These are phyloP conservation scores for Podarcis cretensis DNA, from an alignment of 2,113 vertebrate species.

Conservation along the genomic window DNA sequence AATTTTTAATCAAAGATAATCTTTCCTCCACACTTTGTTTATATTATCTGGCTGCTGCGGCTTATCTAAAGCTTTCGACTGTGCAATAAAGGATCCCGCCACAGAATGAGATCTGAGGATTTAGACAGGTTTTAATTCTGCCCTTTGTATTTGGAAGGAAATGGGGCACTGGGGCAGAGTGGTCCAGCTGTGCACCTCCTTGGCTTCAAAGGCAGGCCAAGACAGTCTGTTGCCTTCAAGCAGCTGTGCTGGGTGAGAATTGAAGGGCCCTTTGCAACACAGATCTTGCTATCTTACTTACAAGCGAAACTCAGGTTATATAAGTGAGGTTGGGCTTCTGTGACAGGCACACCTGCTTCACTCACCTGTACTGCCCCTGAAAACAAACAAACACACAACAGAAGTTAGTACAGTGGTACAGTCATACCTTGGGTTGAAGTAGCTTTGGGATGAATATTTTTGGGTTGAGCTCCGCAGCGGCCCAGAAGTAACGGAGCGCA, in stretches of 20 bases:
- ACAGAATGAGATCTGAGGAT: neutral
- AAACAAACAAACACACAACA: neutral
- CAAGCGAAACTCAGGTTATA: neutral
- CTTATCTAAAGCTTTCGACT: neutral
- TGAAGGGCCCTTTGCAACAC: neutral
- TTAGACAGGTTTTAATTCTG: neutral
- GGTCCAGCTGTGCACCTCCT: neutral
- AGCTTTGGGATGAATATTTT: too few species aligned
- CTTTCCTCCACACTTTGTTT: neutral
- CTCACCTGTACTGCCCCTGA: neutral
- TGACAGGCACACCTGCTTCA: neutral
- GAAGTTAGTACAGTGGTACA: neutral
- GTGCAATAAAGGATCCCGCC: neutral
- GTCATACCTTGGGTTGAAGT: too few species aligned
- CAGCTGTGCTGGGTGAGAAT: neutral
- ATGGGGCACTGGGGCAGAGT: neutral
- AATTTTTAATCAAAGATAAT: neutral
- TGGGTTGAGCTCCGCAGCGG: too few species aligned
- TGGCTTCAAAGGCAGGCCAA: neutral
- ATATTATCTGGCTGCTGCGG: neutral
- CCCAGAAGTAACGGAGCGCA: too few species aligned
- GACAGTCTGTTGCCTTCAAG: neutral
- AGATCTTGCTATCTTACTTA: neutral
- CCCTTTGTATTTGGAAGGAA: slow-evolving; percentile 3
- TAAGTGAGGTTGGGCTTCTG: neutral